phyloP scores from a whole-genome alignment of 2,888 invertebrate genomes.

The Chrysomela aeneicollis region DNA sequence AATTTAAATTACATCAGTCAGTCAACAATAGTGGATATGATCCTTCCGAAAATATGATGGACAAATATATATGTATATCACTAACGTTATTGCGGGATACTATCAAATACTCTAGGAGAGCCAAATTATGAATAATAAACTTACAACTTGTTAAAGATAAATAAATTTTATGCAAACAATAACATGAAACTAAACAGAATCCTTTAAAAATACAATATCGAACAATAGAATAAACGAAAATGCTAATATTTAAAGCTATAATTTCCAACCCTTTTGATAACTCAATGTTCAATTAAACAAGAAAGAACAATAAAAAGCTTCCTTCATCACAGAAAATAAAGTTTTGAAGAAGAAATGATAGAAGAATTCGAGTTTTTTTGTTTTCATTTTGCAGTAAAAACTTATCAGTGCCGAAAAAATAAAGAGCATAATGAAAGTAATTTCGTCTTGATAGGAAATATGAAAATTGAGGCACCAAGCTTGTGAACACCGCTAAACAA shows the following conservation, averaged over 20 bases:
- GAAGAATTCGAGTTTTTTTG: no score
- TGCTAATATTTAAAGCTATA: background rate
- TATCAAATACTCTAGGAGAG: background rate
- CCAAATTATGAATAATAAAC: background rate
- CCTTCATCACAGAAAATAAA: no score
- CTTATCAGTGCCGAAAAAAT: no score
- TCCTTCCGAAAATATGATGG: no score
- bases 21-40: background rate
- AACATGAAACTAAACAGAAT: background rate
- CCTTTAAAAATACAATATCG: background rate
- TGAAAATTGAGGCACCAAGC: constrained; percentile 26
- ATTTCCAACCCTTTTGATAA: background rate
- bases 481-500: constrained; percentile 23
- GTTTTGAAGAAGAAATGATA: no score
- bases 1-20: background rate
- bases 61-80: background rate
- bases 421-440: no score
- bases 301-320: background rate
- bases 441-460: no score
- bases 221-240: background rate
- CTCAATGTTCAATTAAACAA: background rate
- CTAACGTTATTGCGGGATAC: background rate
- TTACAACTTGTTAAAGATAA: background rate
- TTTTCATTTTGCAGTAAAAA: no score
- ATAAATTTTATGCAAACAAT: background rate